Percentiles rank a stretch among this genome's conserved stretches.
These are phyloP conservation scores for Rhinopomastus cyanomelas DNA, from an alignment of 2,113 vertebrate species.

Conservation along the genomic window DNA sequence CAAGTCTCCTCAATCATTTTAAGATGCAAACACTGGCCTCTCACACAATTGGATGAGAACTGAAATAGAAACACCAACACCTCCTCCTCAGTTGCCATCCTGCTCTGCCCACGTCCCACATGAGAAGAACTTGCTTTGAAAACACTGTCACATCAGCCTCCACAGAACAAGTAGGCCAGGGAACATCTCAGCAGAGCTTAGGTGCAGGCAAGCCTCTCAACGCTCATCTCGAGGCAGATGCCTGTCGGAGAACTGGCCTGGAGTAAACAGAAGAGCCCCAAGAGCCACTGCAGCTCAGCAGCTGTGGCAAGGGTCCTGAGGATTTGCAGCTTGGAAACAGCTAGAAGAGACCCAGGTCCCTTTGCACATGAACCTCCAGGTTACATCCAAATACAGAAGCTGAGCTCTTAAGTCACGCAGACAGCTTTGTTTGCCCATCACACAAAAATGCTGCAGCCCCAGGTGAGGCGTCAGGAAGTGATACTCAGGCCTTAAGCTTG, in stretches of 20 bases:
- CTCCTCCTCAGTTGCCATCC: not conserved
- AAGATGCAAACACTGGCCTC: not conserved
- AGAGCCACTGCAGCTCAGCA: not conserved
- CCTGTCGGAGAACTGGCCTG: not conserved
- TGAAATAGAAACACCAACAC: slow-evolving; percentile 13
- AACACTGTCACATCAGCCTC: not conserved
- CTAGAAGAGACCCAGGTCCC: not conserved
- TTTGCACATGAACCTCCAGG: not conserved
- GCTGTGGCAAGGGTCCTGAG: not conserved
- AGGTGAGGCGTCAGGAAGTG: not conserved
- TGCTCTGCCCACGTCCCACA: fast-evolving
- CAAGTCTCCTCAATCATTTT: not conserved
- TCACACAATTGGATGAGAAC: not conserved
- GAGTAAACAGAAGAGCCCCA: not conserved
- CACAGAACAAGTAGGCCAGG: not conserved
- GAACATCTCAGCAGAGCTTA: not conserved
- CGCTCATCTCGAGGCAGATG: not conserved
- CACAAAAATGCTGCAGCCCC: not conserved
- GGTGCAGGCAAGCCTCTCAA: not conserved
- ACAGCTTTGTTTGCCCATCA: not conserved
- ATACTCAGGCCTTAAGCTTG: not conserved
- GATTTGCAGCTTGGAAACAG: not conserved
- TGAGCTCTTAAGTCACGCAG: not conserved
- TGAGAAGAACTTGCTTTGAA: not conserved
- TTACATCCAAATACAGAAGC: not conserved